Conservation (phyloP, 2,888 invertebrate species). For the Conistra vaccinii region DNA sequence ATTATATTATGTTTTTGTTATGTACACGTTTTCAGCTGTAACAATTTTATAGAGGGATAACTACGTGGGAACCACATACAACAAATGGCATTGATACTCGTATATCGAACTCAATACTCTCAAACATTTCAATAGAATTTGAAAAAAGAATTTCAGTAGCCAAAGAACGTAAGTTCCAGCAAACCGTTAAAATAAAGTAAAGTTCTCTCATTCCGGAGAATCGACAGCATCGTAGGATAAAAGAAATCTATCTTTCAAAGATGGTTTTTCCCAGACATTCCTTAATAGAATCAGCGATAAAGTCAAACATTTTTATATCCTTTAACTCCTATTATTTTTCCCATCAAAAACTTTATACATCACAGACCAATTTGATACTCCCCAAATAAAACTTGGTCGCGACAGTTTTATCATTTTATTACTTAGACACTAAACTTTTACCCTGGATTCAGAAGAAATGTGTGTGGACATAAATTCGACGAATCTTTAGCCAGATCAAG, state of each 20-base stretch:
- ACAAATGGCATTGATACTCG: not conserved
- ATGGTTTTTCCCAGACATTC: not conserved
- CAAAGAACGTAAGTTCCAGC: not conserved
- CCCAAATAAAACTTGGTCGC: constrained; percentile 53
- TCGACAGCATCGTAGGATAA: not conserved
- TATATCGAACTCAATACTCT: not conserved
- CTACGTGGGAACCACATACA: not conserved
- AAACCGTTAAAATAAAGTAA: not conserved
- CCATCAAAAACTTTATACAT: constrained; percentile 55
- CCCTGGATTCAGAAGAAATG: constrained; percentile 54
- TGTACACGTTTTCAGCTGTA: no score
- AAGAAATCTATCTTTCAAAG: constrained; percentile 11
- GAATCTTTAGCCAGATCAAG: constrained; percentile 64
- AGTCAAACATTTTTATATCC: constrained; percentile 51
- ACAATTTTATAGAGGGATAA: no score
- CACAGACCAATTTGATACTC: constrained; percentile 51
- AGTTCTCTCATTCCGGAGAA: not conserved
- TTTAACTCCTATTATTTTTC: constrained; percentile 43
- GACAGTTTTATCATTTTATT: constrained; percentile 66
- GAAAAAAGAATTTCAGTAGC: not conserved
- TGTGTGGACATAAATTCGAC: constrained; percentile 63
- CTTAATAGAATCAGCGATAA: constrained; percentile 39
- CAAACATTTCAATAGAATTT: not conserved
- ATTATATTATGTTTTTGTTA: no score
- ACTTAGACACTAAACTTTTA: constrained; percentile 51